These are phyloP conservation scores for Drosophila bifasciata DNA, from an alignment of 1,140 invertebrate genomes.

Conservation along the genomic window DNA sequence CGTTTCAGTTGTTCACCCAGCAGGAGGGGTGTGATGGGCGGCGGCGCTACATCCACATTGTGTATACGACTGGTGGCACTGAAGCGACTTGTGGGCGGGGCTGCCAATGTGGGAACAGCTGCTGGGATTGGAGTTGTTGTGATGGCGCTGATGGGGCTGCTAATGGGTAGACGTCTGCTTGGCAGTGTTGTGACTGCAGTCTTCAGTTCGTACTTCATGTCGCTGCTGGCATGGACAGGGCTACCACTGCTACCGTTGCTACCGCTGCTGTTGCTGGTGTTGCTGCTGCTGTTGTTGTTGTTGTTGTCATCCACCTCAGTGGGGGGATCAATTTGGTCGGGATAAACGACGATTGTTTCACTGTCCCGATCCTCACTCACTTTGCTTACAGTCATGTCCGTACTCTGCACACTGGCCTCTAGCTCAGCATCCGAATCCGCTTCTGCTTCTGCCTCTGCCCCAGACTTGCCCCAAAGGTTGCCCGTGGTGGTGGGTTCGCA, in stretches of 20 bases:
- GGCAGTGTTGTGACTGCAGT: slow-evolving; percentile 21
- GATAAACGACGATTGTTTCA: slow-evolving; percentile 61
- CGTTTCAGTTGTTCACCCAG: slow-evolving; percentile 57
- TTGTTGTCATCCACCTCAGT: slow-evolving; percentile 48
- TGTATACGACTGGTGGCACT: slow-evolving; percentile 38
- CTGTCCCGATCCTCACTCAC: slow-evolving; percentile 64
- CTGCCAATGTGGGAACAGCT: not conserved
- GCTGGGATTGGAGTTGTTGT: no score
- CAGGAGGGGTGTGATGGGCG: slow-evolving; percentile 20
- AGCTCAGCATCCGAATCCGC: slow-evolving; percentile 13
- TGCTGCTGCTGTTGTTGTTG: slow-evolving; percentile 24
- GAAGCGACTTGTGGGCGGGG: not conserved
- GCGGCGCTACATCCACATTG: slow-evolving; percentile 10
- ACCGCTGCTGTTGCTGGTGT: slow-evolving; percentile 6
- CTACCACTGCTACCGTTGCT: not conserved
- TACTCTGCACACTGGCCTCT: slow-evolving; percentile 25
- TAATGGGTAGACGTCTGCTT: not conserved
- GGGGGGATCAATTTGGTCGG: slow-evolving; percentile 57
- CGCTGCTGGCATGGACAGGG: slow-evolving; percentile 3
- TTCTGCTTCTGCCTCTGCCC: slow-evolving; percentile 1
- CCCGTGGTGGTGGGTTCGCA: slow-evolving; percentile 48
- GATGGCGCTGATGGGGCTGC: not conserved
- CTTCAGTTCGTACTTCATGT: slow-evolving; percentile 67
- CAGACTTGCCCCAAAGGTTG: slow-evolving; percentile 50
- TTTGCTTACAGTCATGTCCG: slow-evolving; percentile 71